These are phyloP conservation scores for Diplazon laetatorius DNA, from an alignment of 2,888 invertebrate species.

Conservation along the genomic window DNA sequence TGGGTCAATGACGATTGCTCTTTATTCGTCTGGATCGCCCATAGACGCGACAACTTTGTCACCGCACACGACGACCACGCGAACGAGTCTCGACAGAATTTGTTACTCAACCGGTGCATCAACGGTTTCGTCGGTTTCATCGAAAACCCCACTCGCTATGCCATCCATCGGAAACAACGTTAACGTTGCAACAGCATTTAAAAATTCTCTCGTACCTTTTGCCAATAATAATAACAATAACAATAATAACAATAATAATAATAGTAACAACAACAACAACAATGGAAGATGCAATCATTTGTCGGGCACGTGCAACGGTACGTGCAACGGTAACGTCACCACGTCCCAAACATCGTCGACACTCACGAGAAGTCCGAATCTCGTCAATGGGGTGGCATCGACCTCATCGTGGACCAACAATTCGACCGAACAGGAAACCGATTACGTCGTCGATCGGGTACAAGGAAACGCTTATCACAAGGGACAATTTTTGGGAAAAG, in stretches of 20 bases:
- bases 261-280: conserved; percentile 44
- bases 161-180: conserved; percentile 30
- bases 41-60: conserved; percentile 37
- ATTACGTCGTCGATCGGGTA: conserved; percentile 78
- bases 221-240: conserved; percentile 40
- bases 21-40: conserved; percentile 18
- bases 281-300: conserved; percentile 55
- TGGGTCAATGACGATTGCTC: conserved; percentile 41
- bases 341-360: conserved; percentile 59
- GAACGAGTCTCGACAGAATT: conserved; percentile 45
- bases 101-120: conserved; percentile 36
- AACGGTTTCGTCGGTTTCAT: conserved; percentile 45
- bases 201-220: conserved; percentile 45
- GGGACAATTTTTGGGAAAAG: conserved; percentile 79
- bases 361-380: conserved; percentile 54
- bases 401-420: conserved; percentile 72
- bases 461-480: conserved; percentile 79
- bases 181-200: conserved; percentile 47
- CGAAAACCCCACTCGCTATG: conserved; percentile 41
- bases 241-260: conserved; percentile 43
- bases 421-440: conserved; percentile 73
- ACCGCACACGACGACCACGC: neutral
- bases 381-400: conserved; percentile 60
- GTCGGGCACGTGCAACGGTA: conserved; percentile 48
- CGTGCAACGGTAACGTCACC: conserved; percentile 48